phyloP scores from a whole-genome alignment of 2,797 vertebrate genomes.

The Anguilla obscura region DNA sequence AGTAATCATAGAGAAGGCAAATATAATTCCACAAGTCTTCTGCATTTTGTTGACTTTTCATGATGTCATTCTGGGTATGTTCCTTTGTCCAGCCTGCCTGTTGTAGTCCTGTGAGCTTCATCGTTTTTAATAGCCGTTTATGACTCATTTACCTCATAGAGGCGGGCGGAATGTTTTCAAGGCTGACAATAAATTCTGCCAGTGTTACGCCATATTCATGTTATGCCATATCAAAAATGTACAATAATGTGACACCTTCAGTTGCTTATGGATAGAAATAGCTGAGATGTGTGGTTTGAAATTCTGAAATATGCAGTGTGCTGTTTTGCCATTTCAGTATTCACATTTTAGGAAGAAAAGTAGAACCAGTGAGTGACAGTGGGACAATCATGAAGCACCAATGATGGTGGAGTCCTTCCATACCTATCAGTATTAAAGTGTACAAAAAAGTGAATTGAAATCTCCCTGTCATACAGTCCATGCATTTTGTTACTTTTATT shows the following conservation, averaged over 20 bases:
- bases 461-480: constrained; percentile 29
- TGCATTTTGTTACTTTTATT: constrained; percentile 45
- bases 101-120: background rate
- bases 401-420: constrained; percentile 12
- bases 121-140: constrained; percentile 23
- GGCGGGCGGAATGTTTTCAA: background rate
- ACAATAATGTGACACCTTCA: background rate
- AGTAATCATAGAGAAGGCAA: constrained; percentile 19
- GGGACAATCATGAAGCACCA: background rate
- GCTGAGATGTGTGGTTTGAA: constrained; percentile 23
- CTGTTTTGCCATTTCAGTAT: constrained; percentile 32
- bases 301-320: constrained; percentile 30
- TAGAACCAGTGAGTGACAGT: background rate
- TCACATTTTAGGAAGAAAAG: background rate
- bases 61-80: constrained; percentile 21
- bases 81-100: background rate
- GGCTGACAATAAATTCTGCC: constrained; percentile 13
- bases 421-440: constrained; percentile 40
- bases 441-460: background rate
- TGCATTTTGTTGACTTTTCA: constrained; percentile 13
- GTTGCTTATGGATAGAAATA: background rate
- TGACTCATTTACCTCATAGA: constrained; percentile 19
- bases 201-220: background rate
- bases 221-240: background rate
- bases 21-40: background rate